phyloP scores from a whole-genome alignment of 2,888 invertebrate species.

The Sialis lutaria region DNA sequence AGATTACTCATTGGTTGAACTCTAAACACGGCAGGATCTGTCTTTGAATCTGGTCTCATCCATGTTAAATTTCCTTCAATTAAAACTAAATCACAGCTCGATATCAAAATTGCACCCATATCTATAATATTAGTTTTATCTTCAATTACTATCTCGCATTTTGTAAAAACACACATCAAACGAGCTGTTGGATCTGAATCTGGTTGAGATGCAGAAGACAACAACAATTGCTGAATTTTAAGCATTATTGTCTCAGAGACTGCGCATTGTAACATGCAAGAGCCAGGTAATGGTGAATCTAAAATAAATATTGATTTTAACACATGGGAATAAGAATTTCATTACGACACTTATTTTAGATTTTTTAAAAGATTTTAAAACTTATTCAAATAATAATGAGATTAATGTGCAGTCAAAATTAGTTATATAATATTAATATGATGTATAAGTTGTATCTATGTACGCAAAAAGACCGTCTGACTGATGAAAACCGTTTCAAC shows the following conservation, averaged over 20 bases:
- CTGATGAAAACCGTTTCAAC: no score
- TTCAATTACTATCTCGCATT: slow-evolving; percentile 20
- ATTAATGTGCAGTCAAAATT: no score
- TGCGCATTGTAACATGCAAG: slow-evolving; percentile 24
- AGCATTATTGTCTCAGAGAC: slow-evolving; percentile 19
- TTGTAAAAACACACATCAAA: slow-evolving; percentile 26
- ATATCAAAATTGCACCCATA: slow-evolving; percentile 19
- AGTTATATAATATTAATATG: no score
- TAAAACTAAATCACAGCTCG: slow-evolving; percentile 26
- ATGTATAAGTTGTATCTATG: no score
- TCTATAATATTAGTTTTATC: slow-evolving; percentile 17
- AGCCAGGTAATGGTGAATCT: slow-evolving; percentile 25
- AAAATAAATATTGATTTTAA: neutral
- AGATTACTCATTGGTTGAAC: slow-evolving; percentile 34
- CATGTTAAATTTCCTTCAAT: slow-evolving; percentile 27
- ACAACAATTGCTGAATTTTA: slow-evolving; percentile 17
- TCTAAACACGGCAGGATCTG: slow-evolving; percentile 18
- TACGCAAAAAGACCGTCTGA: no score
- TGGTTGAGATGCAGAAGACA: slow-evolving; percentile 18
- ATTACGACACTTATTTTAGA: no score
- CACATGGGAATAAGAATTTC: neutral
- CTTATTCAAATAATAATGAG: no score
- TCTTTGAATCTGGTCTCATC: slow-evolving; percentile 22
- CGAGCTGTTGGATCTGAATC: slow-evolving; percentile 18
- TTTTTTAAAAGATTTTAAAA: no score